Evolutionary conservation across 2,113 vertebrate genomes (phyloP), one percentile per base, ranked within the genome.

Genomic region (Empidonax alnorum): DNA sequence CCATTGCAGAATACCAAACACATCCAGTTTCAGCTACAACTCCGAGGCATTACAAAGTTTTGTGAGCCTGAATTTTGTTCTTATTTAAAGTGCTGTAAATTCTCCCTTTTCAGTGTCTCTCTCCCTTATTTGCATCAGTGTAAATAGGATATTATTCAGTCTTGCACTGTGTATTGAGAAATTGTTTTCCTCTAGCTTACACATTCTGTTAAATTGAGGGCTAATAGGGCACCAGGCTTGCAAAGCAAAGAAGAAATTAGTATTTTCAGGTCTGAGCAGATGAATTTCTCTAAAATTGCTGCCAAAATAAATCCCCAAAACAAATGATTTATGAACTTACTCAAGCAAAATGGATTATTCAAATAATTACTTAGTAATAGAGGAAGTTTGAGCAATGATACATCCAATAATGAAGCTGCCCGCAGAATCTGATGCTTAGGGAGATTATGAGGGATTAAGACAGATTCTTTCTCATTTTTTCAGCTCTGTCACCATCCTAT

Each of bases 391-490:
- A 97, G 66, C 86, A 93, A 87, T 87, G 92, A 94, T 93, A 46
- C 14, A 84, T 96, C 86, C 96, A 96, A 93, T 97, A 97, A 96
- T 37, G 63, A 75, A 95, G 93, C 53, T 97, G 61, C 89, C 90
- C 74, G 47, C 31, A 93, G 90, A 93, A 93, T 52, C 93, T 63
- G 91, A 94, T 96, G 80, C 67, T 96, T 67, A 53, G 66, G 92
- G 94, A 97, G 89, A 97, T 94, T 95, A 97, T 53, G 91, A 55
- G 27, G 84, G 74, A 96, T 97, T 97, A 98, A 91, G 42, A 71
- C 68, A 74, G 53, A 79, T 89, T 84, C 15, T 65, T 94, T 77
- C 69, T 93, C 52, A 41, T 84, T 96, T 52, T 87, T 81, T 93
- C 76, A 86, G 49, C 41, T 92, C 47, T 96, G 11, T 58, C 25